Conservation (phyloP, 2,888 invertebrate species). For the Troilus luridus region DNA sequence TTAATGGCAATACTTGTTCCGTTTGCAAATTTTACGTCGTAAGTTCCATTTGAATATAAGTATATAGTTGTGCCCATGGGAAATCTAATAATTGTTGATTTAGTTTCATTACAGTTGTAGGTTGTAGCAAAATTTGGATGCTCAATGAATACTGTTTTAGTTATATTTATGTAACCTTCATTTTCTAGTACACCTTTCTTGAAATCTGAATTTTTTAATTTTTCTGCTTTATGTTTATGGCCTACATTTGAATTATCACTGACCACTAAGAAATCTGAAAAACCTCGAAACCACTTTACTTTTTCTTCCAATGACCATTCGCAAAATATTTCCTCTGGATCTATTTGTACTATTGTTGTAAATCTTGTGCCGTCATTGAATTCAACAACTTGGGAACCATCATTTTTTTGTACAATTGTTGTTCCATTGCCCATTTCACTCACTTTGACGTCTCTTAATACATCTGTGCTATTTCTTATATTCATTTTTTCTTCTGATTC, state of each 20-base stretch:
- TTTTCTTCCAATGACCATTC: conserved; percentile 4
- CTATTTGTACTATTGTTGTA: neutral
- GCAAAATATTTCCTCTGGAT: conserved; percentile 37
- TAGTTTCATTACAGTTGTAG: neutral
- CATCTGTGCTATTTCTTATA: conserved; percentile 17
- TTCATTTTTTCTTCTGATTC: neutral
- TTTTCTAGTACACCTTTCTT: conserved; percentile 14
- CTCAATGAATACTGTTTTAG: conserved; percentile 4
- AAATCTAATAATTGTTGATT: conserved; percentile 31
- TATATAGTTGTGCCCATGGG: conserved; percentile 33
- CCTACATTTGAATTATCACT: neutral
- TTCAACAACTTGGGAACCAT: conserved; percentile 52
- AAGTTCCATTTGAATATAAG: conserved; percentile 40
- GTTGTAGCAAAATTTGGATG: conserved; percentile 51
- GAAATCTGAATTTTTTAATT: neutral
- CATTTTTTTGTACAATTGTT: conserved; percentile 28
- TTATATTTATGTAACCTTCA: conserved; percentile 30
- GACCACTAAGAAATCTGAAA: neutral
- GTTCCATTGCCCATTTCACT: conserved; percentile 52
- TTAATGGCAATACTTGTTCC: neutral
- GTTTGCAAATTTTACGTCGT: conserved; percentile 30
- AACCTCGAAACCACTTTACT: conserved; percentile 36
- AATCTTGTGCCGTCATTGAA: conserved; percentile 53
- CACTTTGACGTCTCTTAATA: conserved; percentile 9
- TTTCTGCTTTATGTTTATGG: neutral